These are phyloP conservation scores for Monomorium pharaonis DNA, from an alignment of 1,140 invertebrate species.

Conservation along the genomic window DNA sequence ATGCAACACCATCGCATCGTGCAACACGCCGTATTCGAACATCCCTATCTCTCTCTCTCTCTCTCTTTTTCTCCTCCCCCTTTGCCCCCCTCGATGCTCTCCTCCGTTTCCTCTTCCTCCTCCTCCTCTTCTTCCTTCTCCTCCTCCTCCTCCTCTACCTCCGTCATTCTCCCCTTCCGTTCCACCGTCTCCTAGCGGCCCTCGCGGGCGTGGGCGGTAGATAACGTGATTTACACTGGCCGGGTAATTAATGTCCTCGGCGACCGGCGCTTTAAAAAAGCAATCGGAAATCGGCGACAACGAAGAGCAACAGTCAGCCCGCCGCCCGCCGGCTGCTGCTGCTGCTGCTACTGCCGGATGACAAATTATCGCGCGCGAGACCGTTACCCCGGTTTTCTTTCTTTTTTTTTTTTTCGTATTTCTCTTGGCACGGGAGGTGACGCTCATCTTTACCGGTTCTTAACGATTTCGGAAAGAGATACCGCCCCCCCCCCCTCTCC, in stretches of 20 bases:
- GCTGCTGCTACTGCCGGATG: conserved; percentile 54
- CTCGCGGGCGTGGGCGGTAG: conserved; percentile 65
- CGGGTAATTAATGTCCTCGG: conserved; percentile 80
- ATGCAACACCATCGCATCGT: conserved; percentile 63
- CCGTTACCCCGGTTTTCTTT: conserved; percentile 41
- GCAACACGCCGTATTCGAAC: conserved; percentile 53
- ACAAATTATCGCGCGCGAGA: conserved; percentile 77
- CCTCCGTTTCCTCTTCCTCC: conserved; percentile 4
- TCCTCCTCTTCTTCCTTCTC: not conserved
- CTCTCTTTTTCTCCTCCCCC: not conserved
- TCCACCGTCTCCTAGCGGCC: conserved; percentile 36
- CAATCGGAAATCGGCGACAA: conserved; percentile 81
- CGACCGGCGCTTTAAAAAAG: conserved; percentile 75
- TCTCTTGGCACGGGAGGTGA: conserved; percentile 31
- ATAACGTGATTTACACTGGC: conserved; percentile 81
- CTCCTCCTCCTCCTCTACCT: not conserved
- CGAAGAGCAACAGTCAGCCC: conserved; percentile 73
- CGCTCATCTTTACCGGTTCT: conserved; percentile 27
- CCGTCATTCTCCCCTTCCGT: conserved; percentile 10
- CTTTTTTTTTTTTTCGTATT: conserved; percentile 23
- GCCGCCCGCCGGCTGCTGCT: conserved; percentile 50
- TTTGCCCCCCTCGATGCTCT: conserved; percentile 6
- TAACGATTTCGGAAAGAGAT: conserved; percentile 25
- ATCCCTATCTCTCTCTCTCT: conserved; percentile 16
- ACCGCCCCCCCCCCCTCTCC: too few species aligned